phyloP scores from a whole-genome alignment of 2,888 invertebrate species.

The Meta bourneti region DNA sequence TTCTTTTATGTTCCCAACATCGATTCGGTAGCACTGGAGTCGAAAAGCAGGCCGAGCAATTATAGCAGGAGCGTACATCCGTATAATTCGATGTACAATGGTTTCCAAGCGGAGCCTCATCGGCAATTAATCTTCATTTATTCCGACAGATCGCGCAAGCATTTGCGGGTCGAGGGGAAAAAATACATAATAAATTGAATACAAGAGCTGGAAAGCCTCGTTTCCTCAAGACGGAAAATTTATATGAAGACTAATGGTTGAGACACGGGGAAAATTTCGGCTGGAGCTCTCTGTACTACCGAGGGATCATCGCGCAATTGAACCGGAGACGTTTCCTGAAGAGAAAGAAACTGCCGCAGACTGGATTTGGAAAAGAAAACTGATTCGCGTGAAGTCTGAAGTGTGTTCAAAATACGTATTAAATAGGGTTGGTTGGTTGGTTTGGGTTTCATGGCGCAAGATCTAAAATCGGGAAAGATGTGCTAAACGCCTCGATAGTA shows the following conservation, averaged over 20 bases:
- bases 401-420: too few relatives aligned
- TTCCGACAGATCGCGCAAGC: conserved; percentile 45
- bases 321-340: neutral
- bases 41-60: neutral
- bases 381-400: neutral
- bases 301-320: conserved; percentile 27
- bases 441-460: too few relatives aligned
- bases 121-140: conserved; percentile 74
- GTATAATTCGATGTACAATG: conserved; percentile 26
- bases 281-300: conserved; percentile 9
- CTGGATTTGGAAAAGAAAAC: neutral
- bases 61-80: conserved; percentile 7
- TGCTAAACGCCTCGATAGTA: too few relatives aligned
- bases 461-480: too few relatives aligned
- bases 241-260: conserved; percentile 60
- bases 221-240: conserved; percentile 5
- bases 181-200: conserved; percentile 52
- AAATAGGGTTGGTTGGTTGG: too few relatives aligned
- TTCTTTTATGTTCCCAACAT: neutral
- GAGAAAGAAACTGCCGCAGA: too few relatives aligned
- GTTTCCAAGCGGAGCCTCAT: neutral
- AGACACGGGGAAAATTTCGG: conserved; percentile 31
- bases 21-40: neutral
- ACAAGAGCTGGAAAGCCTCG: conserved; percentile 23
- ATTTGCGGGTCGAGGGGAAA: conserved; percentile 12